Percentiles rank a stretch among this genome's conserved stretches.
Conservation (phyloP, 2,113 vertebrate genomes). For the Bolborhynchus lineola region DNA sequence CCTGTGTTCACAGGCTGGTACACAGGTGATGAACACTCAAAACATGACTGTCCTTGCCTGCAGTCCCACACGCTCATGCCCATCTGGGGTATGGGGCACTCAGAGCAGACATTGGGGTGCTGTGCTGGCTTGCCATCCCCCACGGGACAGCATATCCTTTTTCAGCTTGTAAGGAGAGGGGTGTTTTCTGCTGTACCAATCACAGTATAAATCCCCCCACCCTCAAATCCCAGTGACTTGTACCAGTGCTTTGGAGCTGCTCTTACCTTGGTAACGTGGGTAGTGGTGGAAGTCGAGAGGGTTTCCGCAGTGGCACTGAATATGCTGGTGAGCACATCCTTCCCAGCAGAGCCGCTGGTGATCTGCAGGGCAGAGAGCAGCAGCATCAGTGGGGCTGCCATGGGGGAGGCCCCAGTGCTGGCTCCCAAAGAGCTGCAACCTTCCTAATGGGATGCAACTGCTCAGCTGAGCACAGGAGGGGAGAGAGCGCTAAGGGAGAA, state of each 20-base stretch:
- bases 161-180: not conserved
- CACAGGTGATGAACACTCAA: accelerated
- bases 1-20: too few species aligned
- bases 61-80: not conserved
- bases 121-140: accelerated
- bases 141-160: not conserved
- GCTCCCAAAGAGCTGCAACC: not conserved
- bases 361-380: slow-evolving; percentile 63
- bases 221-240: not conserved
- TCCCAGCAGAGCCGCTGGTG: slow-evolving; percentile 58
- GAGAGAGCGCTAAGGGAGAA: not conserved
- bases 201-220: not conserved
- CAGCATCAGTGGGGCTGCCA: not conserved
- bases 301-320: slow-evolving; percentile 86
- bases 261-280: slow-evolving; percentile 98
- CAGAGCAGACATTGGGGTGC: accelerated
- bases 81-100: too few species aligned
- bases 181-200: not conserved
- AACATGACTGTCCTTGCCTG: not conserved
- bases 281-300: slow-evolving; percentile 95
- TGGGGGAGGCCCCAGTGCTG: not conserved
- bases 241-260: not conserved
- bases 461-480: not conserved
- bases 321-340: slow-evolving; percentile 77
- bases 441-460: not conserved